phyloP scores from a whole-genome alignment of 2,888 invertebrate genomes.

The Eilema sororculum region DNA sequence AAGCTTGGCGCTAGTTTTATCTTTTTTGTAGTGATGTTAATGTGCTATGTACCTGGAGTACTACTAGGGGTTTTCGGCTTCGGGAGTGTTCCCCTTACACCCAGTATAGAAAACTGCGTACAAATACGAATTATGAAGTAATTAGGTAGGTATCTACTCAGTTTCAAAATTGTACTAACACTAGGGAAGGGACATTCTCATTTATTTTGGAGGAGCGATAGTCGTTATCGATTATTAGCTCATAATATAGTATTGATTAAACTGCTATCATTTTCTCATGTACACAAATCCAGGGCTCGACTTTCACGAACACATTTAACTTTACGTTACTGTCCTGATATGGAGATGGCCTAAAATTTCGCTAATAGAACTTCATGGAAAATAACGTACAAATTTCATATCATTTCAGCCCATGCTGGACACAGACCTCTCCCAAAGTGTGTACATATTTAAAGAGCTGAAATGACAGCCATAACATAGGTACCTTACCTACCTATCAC shows the following conservation, averaged over 20 bases:
- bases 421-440: no score
- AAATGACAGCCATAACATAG: not conserved
- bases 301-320: not conserved
- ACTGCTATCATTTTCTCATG: not conserved
- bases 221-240: not conserved
- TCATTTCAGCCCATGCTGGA: no score
- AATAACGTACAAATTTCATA: no score
- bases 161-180: not conserved
- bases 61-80: no score
- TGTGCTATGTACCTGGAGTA: no score
- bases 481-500: no score
- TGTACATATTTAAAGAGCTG: not conserved
- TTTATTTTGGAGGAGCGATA: not conserved
- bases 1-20: no score
- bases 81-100: no score
- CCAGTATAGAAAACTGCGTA: not conserved
- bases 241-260: not conserved
- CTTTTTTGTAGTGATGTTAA: no score
- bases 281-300: not conserved
- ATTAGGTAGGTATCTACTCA: not conserved
- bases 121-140: not conserved
- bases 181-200: not conserved
- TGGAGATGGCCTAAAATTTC: not conserved
- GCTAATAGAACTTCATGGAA: not conserved
- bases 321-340: not conserved